A percentile compares a stretch with the other conserved stretches of the same genome.
Evolutionary conservation across 2,113 vertebrate genomes (phyloP).

Genomic region (Calypte anna): DNA sequence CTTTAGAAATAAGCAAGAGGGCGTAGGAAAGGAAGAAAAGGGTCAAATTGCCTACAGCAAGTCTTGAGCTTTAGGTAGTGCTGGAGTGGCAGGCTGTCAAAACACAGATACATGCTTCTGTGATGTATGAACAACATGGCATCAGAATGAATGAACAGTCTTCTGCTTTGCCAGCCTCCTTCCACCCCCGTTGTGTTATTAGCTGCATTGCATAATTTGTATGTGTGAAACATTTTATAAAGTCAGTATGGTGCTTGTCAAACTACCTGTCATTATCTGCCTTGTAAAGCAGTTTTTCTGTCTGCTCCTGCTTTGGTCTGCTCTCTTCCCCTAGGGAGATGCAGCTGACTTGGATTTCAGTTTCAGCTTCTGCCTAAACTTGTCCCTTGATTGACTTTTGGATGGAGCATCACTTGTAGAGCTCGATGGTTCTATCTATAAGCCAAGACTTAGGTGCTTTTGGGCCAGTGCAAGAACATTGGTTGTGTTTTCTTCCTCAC

Average conservation of each 20-base stretch:
- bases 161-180: constrained; percentile 36
- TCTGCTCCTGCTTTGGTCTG: not conserved
- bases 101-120: constrained; percentile 20
- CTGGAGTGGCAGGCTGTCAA: constrained; percentile 62
- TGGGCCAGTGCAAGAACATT: not conserved
- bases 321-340: not conserved
- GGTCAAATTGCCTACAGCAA: constrained; percentile 52
- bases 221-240: constrained; percentile 44
- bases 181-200: not conserved
- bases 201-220: constrained; percentile 55
- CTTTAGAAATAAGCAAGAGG: constrained; percentile 20
- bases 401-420: not conserved
- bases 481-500: not conserved
- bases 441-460: not conserved
- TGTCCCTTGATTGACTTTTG: not conserved
- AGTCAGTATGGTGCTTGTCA: constrained; percentile 60
- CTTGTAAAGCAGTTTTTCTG: constrained; percentile 20
- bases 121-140: constrained; percentile 2
- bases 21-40: constrained; percentile 46
- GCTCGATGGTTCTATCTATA: not conserved
- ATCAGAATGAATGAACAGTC: constrained; percentile 25
- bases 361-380: not conserved
- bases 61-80: constrained; percentile 26
- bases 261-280: constrained; percentile 48
- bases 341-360: not conserved